Evolutionary conservation across 2,888 invertebrate species (phyloP).

Genomic region (Lobophora halterata): DNA sequence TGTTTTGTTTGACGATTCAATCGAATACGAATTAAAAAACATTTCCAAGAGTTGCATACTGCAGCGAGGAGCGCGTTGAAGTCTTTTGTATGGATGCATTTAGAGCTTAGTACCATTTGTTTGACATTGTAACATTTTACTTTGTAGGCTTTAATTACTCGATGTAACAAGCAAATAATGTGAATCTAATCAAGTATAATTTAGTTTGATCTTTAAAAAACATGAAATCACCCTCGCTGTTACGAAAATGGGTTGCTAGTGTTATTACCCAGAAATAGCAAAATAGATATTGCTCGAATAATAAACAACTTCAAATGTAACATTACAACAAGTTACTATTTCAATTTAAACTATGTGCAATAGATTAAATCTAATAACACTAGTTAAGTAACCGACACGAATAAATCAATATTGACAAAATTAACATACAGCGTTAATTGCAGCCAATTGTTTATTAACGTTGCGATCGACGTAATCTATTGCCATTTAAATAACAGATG

Average conservation of each 20-base stretch:
- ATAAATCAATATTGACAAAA: constrained; percentile 63
- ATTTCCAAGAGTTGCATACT: neutral
- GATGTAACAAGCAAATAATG: too few species aligned
- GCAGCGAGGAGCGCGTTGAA: constrained; percentile 32
- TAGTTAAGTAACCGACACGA: constrained; percentile 26
- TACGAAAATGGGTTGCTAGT: too few species aligned
- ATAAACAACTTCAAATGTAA: constrained; percentile 4
- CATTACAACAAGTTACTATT: constrained; percentile 3
- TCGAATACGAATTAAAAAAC: too few species aligned
- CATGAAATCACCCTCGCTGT: too few species aligned
- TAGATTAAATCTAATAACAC: constrained; percentile 25
- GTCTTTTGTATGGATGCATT: constrained; percentile 12
- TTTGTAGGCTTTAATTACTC: too few species aligned
- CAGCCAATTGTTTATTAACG: constrained; percentile 65
- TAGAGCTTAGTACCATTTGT: too few species aligned
- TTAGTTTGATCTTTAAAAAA: too few species aligned
- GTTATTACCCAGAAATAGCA: too few species aligned
- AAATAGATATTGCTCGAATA: too few species aligned
- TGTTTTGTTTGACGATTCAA: too few species aligned
- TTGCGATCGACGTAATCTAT: constrained; percentile 63
- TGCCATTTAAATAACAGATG: constrained; percentile 77
- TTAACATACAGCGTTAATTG: constrained; percentile 73
- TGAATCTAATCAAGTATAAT: too few species aligned
- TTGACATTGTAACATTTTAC: too few species aligned
- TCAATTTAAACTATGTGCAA: constrained; percentile 23